phyloP scores from a whole-genome alignment of 2,888 invertebrate species.

The Leucania comma region DNA sequence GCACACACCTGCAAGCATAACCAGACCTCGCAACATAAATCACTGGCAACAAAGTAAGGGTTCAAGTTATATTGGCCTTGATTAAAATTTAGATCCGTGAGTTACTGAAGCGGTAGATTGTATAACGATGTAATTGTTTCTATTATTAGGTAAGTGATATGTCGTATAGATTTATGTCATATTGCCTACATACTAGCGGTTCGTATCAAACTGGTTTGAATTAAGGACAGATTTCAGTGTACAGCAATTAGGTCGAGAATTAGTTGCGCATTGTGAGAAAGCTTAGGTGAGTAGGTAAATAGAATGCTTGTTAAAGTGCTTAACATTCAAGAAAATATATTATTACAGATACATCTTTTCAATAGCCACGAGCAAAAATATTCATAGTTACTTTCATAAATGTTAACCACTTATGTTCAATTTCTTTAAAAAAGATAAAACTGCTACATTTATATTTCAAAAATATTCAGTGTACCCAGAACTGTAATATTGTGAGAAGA shows the following conservation, averaged over 20 bases:
- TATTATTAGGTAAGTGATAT: slow-evolving; percentile 62
- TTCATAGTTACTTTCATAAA: not conserved
- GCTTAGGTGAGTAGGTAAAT: not conserved
- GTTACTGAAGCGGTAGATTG: slow-evolving; percentile 62
- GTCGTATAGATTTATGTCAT: slow-evolving; percentile 51
- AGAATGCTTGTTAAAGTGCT: not conserved
- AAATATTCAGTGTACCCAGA: slow-evolving; percentile 34
- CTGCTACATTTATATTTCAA: slow-evolving; percentile 29
- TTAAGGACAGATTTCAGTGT: slow-evolving; percentile 40
- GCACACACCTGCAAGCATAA: slow-evolving; percentile 62
- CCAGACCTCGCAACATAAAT: slow-evolving; percentile 53
- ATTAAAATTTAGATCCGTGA: slow-evolving; percentile 59
- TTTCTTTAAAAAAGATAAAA: slow-evolving; percentile 17
- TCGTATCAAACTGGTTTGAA: slow-evolving; percentile 33
- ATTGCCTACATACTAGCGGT: slow-evolving; percentile 29
- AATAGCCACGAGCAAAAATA: not conserved
- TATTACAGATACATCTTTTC: not conserved
- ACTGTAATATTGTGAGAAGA: slow-evolving; percentile 40
- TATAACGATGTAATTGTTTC: slow-evolving; percentile 66
- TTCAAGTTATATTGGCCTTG: slow-evolving; percentile 54
- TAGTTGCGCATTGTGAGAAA: slow-evolving; percentile 2
- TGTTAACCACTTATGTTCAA: not conserved
- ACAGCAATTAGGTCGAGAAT: slow-evolving; percentile 17
- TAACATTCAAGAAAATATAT: not conserved
- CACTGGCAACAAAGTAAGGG: not conserved